Conservation (phyloP, 2,113 vertebrate species). For the Ariopsis seemanni region DNA sequence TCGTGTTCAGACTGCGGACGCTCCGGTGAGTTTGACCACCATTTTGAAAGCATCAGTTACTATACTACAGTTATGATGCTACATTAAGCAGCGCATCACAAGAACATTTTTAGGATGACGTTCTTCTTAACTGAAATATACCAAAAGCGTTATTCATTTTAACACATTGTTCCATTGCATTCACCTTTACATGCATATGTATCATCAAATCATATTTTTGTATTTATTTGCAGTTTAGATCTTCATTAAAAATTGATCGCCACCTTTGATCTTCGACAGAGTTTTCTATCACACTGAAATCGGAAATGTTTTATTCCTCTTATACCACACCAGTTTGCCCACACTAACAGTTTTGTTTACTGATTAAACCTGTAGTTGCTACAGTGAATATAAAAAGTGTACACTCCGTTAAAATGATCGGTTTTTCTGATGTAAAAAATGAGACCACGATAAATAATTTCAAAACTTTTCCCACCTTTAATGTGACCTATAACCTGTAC, state of each 20-base stretch:
- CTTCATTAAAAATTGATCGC: background rate
- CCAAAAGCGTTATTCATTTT: background rate
- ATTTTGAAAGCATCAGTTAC: background rate
- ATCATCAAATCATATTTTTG: background rate
- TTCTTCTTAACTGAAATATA: background rate
- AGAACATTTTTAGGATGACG: background rate
- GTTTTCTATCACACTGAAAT: background rate
- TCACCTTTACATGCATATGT: background rate
- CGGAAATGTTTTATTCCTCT: background rate
- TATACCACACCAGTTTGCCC: background rate
- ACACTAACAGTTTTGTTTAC: background rate
- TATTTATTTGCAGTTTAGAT: background rate
- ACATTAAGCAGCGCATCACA: background rate
- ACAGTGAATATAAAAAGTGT: background rate
- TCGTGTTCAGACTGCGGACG: slow-evolving; percentile 98
- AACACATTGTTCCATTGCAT: background rate
- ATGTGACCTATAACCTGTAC: no score
- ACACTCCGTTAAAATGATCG: no score
- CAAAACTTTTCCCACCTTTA: no score
- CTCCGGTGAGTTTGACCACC: slow-evolving; percentile 83
- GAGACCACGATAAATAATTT: no score
- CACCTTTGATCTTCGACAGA: background rate
- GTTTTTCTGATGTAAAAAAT: no score
- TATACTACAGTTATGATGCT: background rate
- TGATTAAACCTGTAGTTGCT: background rate